phyloP scores from a whole-genome alignment of 37 sponge, comb jelly and placozoan genomes.

The Halisarca cf. caerulea region DNA sequence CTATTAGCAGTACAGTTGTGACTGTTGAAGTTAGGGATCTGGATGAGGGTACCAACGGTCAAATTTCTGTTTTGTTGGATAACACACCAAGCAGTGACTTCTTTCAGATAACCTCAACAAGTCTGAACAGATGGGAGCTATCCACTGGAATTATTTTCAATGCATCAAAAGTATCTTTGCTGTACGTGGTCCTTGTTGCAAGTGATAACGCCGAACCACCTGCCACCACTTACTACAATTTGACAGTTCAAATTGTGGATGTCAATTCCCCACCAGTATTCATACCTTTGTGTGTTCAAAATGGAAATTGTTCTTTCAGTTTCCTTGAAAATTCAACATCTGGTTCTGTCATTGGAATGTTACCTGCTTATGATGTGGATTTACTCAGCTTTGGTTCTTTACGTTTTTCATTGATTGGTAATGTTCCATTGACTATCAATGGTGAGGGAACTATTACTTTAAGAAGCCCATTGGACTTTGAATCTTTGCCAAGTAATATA shows the following conservation, averaged over 20 bases:
- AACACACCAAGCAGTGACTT: neutral
- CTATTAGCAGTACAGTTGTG: neutral
- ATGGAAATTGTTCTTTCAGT: neutral
- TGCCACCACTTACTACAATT: neutral
- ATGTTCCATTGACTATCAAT: neutral
- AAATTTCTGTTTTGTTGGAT: neutral
- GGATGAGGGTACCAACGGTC: neutral
- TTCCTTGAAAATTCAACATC: neutral
- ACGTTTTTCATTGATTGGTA: neutral
- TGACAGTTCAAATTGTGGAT: neutral
- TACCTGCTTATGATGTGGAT: slow-evolving; percentile 7
- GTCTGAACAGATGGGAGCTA: neutral
- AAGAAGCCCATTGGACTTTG: neutral
- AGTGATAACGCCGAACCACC: neutral
- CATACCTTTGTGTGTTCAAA: neutral
- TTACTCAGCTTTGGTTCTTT: neutral
- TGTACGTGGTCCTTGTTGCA: neutral
- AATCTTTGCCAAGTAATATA: neutral
- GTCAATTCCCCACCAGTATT: slow-evolving; percentile 14
- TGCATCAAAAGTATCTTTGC: neutral
- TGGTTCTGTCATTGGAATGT: neutral
- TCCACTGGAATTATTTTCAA: neutral
- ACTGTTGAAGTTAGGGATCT: neutral
- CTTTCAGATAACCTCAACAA: neutral
- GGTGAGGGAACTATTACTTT: neutral